Evolutionary conservation across 2,113 vertebrate genomes (phyloP), one percentile per base, ranked within the genome.

Genomic region (Ramphastos sulfuratus): DNA sequence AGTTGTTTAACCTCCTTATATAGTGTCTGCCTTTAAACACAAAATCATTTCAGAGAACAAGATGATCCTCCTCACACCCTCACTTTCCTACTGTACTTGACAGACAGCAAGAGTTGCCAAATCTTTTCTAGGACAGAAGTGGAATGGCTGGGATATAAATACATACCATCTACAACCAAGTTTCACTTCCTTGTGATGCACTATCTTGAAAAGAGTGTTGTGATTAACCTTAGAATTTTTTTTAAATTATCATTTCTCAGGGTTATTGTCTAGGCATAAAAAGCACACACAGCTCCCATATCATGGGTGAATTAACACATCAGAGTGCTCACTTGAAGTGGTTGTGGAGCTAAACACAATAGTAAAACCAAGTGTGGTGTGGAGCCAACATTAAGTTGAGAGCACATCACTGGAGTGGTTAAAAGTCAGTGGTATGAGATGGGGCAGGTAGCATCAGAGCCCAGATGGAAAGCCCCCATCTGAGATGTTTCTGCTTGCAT

Each of bases 1-100:
- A 42, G n/a, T 69, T 24, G 46, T 89, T 95, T 95, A 93, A 93
- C 86, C 78, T 89, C 37, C 55, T 52, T 5, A 59, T 84, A 61
- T 10, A 61, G 59, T 9, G 1, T 63, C 59, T 87, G 67, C 58
- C 33, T 89, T 73, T 42, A 81, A 92, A 69, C 15, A 50, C 20
- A 67, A 65, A 65, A 37, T 30, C 72, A 70, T n/a, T 35, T 54
- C 33, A 87, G 31, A 83, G 60, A 82, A 52, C 15, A 85, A 54
- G 70, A 55, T 7, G 14, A 78, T 59, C 19, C 65, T 69, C 27
- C 39, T 81, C 65, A 30, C 28, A 37, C 8, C 35, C 25, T 31
- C 28, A 0, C 27, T 63, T 23, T 44, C 19, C 54, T 24, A n/a
- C 66, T 25, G 30, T 33, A 35, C 42, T 73, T 30, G 63, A 79